Evolutionary conservation across 2,113 vertebrate species (phyloP).

Genomic region (Narcine bancroftii): DNA sequence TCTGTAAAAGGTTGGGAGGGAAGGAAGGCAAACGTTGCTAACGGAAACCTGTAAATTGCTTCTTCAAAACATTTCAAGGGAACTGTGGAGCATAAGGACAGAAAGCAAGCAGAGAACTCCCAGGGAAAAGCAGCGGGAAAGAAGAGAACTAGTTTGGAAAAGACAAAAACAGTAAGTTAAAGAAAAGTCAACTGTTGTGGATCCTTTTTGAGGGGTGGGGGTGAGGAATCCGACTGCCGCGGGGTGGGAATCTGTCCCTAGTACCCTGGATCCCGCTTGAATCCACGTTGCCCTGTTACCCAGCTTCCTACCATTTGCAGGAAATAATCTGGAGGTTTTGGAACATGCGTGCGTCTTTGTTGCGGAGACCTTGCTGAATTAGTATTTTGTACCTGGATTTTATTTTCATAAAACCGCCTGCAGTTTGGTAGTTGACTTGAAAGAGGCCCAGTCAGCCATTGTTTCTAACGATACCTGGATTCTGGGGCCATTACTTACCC

Average conservation of each 20-base stretch:
- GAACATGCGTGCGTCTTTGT: too few species aligned
- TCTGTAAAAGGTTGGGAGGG: neutral
- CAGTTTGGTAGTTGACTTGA: too few species aligned
- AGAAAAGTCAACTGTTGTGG: rapidly evolving
- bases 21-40: neutral
- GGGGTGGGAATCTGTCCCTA: too few species aligned
- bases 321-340: too few species aligned
- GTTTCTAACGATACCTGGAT: too few species aligned
- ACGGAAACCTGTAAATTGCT: neutral
- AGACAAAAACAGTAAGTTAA: slow-evolving; percentile 40
- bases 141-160: slow-evolving; percentile 41
- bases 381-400: too few species aligned
- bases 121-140: slow-evolving; percentile 39
- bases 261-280: neutral
- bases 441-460: too few species aligned
- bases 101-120: slow-evolving; percentile 38
- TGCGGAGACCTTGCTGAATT: too few species aligned
- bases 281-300: too few species aligned
- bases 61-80: slow-evolving; percentile 42
- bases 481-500: too few species aligned
- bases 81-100: slow-evolving; percentile 1
- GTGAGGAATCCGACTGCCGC: neutral
- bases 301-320: too few species aligned
- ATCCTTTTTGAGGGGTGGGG: neutral
- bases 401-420: too few species aligned